Conservation (phyloP, 2,888 invertebrate species). For the Malacosoma neustria region DNA sequence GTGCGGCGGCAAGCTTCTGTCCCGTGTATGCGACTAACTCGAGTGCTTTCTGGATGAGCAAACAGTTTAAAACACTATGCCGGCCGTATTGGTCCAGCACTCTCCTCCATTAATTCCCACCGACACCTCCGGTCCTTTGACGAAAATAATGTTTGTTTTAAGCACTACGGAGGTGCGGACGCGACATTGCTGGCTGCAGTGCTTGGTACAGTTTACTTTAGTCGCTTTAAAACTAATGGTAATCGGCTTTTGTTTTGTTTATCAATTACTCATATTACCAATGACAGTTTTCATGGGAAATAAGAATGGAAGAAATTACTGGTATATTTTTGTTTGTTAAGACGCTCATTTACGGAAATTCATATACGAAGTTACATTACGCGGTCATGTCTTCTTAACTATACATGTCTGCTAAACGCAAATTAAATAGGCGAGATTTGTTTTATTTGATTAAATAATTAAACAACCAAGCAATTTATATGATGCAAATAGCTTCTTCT, state of each 20-base stretch:
- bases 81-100: conserved; percentile 67
- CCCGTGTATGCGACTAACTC: conserved; percentile 32
- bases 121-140: conserved; percentile 65
- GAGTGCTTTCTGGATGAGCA: conserved; percentile 72
- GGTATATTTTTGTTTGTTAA: no score
- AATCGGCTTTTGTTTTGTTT: conserved; percentile 38
- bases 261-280: conserved; percentile 5
- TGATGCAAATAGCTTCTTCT: no score
- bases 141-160: conserved; percentile 59
- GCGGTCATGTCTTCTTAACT: no score
- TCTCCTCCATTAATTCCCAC: conserved; percentile 65
- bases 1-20: conserved; percentile 33
- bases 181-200: conserved; percentile 45
- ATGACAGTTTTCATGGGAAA: background rate
- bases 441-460: no score
- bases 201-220: conserved; percentile 52
- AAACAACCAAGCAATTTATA: no score
- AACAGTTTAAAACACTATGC: conserved; percentile 75
- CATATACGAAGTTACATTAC: no score
- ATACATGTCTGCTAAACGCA: no score
- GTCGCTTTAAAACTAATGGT: conserved; percentile 28
- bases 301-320: no score
- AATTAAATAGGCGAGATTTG: no score
- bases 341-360: no score
- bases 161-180: conserved; percentile 42